Conservation (phyloP, 2,113 vertebrate species). For the Romanogobio albipinnatus region DNA sequence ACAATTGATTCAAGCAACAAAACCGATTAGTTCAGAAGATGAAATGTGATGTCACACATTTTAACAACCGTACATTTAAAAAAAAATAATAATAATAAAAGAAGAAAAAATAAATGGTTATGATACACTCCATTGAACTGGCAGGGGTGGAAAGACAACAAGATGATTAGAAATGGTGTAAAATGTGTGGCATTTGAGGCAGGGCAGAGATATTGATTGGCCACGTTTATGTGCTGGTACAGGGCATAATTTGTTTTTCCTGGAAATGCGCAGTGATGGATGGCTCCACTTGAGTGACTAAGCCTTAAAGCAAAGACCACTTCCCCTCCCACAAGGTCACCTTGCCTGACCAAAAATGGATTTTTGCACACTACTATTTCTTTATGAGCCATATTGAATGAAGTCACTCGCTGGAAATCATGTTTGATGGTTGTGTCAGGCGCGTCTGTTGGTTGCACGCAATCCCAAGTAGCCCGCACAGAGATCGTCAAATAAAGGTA, state of each 20-base stretch:
- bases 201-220: constrained; percentile 58
- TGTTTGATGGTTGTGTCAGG: constrained; percentile 43
- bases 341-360: constrained; percentile 50
- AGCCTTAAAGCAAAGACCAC: constrained; percentile 60
- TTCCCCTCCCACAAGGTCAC: constrained; percentile 62
- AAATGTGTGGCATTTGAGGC: constrained; percentile 55
- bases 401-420: constrained; percentile 49
- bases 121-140: constrained; percentile 38
- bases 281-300: constrained; percentile 53
- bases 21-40: background rate
- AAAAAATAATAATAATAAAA: background rate
- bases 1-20: background rate
- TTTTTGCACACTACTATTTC: constrained; percentile 55
- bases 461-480: constrained; percentile 20
- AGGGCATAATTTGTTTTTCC: constrained; percentile 60
- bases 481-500: constrained; percentile 50
- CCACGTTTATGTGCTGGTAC: constrained; percentile 61
- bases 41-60: constrained; percentile 26
- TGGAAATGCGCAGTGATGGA: constrained; percentile 62
- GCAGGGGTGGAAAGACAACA: constrained; percentile 55
- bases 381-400: constrained; percentile 55
- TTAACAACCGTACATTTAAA: background rate
- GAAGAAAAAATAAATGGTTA: background rate
- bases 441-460: constrained; percentile 30
- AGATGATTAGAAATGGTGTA: constrained; percentile 59